Percentiles rank a stretch among this genome's conserved stretches.
Conservation (phyloP, 2,113 vertebrate species). For the Columbina picui region DNA sequence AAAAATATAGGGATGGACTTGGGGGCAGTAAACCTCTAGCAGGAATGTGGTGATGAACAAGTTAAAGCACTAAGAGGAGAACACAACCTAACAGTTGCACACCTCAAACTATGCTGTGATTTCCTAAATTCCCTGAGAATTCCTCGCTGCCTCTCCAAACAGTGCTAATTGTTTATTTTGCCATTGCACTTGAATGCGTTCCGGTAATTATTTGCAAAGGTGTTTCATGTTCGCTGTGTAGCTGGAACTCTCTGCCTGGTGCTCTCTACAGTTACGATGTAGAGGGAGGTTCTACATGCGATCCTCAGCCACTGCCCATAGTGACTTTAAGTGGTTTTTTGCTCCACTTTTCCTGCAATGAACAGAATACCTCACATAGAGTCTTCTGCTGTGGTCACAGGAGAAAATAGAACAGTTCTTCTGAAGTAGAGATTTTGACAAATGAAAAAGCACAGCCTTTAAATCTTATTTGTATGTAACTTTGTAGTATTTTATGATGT, state of each 20-base stretch:
- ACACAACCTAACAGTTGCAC: neutral
- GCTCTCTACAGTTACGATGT: neutral
- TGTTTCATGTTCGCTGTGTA: neutral
- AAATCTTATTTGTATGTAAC: neutral
- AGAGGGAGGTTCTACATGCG: neutral
- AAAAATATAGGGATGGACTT: neutral
- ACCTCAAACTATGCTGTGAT: neutral
- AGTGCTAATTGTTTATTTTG: constrained; percentile 25
- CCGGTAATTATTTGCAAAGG: constrained; percentile 12
- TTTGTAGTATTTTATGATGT: neutral
- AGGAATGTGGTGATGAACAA: neutral
- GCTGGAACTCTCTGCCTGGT: neutral
- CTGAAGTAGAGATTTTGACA: neutral
- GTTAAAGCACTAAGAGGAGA: neutral
- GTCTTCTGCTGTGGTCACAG: neutral
- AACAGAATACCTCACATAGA: neutral
- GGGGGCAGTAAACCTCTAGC: neutral
- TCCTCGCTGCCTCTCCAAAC: neutral
- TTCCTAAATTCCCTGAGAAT: neutral
- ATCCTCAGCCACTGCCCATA: neutral
- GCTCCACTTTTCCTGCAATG: neutral
- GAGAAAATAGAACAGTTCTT: neutral
- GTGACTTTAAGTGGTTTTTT: neutral
- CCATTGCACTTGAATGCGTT: neutral
- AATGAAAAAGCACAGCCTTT: neutral